Conservation (phyloP, 1,140 invertebrate species). For the Monochamus saltuarius region DNA sequence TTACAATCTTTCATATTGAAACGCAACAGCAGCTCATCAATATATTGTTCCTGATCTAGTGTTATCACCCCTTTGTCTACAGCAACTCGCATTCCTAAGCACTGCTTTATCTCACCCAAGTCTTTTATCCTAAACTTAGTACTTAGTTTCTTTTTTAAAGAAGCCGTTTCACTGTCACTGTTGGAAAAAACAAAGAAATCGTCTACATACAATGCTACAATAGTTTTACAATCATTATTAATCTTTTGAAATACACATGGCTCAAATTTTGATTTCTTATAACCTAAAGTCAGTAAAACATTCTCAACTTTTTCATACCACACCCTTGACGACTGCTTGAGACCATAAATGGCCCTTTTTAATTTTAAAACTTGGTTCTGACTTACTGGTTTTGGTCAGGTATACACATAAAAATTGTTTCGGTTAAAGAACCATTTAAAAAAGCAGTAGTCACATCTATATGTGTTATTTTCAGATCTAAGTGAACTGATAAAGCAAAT, state of each 20-base stretch:
- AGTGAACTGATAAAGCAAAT: slow-evolving; percentile 28
- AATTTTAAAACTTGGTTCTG: slow-evolving; percentile 40
- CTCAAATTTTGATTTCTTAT: slow-evolving; percentile 42
- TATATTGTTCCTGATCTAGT: slow-evolving; percentile 26
- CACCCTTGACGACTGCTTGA: slow-evolving; percentile 37
- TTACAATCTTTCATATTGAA: slow-evolving; percentile 30
- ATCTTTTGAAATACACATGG: slow-evolving; percentile 44
- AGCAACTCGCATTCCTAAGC: slow-evolving; percentile 12
- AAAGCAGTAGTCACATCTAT: slow-evolving; percentile 48
- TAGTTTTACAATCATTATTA: slow-evolving; percentile 29
- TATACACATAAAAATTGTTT: slow-evolving; percentile 39
- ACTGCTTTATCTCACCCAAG: slow-evolving; percentile 14
- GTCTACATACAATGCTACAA: slow-evolving; percentile 49
- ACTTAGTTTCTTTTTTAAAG: slow-evolving; percentile 24
- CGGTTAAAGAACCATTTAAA: slow-evolving; percentile 42
- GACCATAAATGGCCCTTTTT: slow-evolving; percentile 44
- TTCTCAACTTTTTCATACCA: slow-evolving; percentile 40
- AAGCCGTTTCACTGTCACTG: not conserved
- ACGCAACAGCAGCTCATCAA: slow-evolving; percentile 28
- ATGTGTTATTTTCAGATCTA: slow-evolving; percentile 28
- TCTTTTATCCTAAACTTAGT: slow-evolving; percentile 37
- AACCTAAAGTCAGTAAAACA: slow-evolving; percentile 34
- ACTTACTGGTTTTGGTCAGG: slow-evolving; percentile 29
- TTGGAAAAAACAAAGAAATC: slow-evolving; percentile 45
- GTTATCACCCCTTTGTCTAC: slow-evolving; percentile 6